phyloP scores from a whole-genome alignment of 1,140 invertebrate species.

The Drosophila neocordata region DNA sequence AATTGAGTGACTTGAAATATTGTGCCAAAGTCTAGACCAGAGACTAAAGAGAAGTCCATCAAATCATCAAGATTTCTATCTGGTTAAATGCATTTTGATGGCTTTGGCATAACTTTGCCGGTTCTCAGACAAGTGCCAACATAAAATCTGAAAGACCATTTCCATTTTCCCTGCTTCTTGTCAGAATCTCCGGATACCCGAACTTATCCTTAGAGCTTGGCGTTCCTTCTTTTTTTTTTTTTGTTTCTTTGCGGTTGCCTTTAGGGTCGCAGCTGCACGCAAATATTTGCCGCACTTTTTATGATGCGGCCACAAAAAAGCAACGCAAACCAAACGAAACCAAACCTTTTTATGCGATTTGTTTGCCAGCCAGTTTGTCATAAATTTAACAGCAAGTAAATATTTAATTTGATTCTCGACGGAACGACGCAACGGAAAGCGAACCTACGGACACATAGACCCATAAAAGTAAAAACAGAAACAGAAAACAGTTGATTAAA shows the following conservation, averaged over 20 bases:
- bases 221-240: no score
- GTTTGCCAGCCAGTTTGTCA: conserved; percentile 57
- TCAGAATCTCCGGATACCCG: neutral
- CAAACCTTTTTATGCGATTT: conserved; percentile 58
- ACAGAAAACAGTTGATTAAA: conserved; percentile 59
- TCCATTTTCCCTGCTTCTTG: neutral
- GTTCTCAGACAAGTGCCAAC: conserved; percentile 21
- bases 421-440: neutral
- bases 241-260: conserved; percentile 11
- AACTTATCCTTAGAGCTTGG: neutral
- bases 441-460: neutral
- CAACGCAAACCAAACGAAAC: neutral
- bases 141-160: conserved; percentile 26
- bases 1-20: conserved; percentile 37
- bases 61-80: conserved; percentile 32
- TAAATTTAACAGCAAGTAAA: conserved; percentile 74
- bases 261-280: conserved; percentile 57
- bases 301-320: conserved; percentile 46
- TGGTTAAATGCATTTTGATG: conserved; percentile 67
- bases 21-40: conserved; percentile 27
- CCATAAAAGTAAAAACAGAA: conserved; percentile 12
- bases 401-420: conserved; percentile 67
- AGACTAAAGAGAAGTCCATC: conserved; percentile 25
- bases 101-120: conserved; percentile 40
- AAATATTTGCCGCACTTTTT: conserved; percentile 73